Percentiles rank a stretch among this genome's conserved stretches.
Evolutionary conservation across 2,888 invertebrate species (phyloP).

Genomic region (Nemotelus pantherinus): DNA sequence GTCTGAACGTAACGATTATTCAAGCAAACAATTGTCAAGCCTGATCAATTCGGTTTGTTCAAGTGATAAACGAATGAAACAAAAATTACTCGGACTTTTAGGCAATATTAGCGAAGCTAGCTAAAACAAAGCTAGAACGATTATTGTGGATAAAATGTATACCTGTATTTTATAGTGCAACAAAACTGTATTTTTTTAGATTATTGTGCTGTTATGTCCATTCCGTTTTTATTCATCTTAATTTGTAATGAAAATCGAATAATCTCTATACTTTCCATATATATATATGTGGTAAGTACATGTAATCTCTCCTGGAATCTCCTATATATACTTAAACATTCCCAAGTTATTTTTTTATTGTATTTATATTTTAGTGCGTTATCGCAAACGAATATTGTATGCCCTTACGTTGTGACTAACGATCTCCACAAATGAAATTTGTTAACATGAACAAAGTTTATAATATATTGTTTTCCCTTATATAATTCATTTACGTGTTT

Average conservation of each 20-base stretch:
- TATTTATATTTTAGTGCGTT: slow-evolving; percentile 21
- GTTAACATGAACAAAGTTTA: slow-evolving; percentile 45
- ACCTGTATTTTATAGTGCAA: slow-evolving; percentile 35
- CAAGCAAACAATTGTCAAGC: slow-evolving; percentile 84
- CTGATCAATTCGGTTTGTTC: slow-evolving; percentile 88
- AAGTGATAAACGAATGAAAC: slow-evolving; percentile 86
- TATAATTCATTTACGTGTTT: slow-evolving; percentile 8
- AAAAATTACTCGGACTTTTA: slow-evolving; percentile 77
- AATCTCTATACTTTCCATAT: not conserved
- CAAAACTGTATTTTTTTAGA: slow-evolving; percentile 31
- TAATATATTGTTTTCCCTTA: slow-evolving; percentile 39
- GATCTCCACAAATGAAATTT: slow-evolving; percentile 31
- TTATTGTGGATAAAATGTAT: slow-evolving; percentile 25
- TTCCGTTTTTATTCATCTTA: slow-evolving; percentile 16
- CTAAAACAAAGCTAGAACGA: slow-evolving; percentile 48
- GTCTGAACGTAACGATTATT: slow-evolving; percentile 87
- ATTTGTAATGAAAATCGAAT: slow-evolving; percentile 1
- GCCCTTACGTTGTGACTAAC: slow-evolving; percentile 43
- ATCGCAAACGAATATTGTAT: slow-evolving; percentile 24
- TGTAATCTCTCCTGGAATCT: not conserved
- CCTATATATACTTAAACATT: slow-evolving; percentile 34
- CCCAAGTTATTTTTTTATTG: slow-evolving; percentile 35
- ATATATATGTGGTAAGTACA: not conserved
- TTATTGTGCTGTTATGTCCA: slow-evolving; percentile 19
- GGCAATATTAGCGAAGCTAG: slow-evolving; percentile 66